Conservation (phyloP, 2,113 vertebrate genomes). For the Urocolius indicus region DNA sequence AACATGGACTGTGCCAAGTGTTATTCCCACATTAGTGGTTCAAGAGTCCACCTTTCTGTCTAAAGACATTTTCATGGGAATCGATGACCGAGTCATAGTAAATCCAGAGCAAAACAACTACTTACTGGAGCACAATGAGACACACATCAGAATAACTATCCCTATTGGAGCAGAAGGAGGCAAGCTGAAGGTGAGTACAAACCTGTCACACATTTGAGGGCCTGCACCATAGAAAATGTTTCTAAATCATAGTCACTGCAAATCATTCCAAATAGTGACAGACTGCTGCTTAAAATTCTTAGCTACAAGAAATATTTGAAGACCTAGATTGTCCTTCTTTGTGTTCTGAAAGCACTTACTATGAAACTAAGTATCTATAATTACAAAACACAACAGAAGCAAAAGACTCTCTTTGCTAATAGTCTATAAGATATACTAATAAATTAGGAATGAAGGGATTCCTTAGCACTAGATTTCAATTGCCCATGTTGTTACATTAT, state of each 20-base stretch:
- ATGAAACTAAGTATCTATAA: not conserved
- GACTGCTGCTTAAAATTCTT: not conserved
- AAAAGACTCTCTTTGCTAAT: not conserved
- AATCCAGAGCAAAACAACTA: constrained; percentile 61
- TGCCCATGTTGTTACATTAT: not conserved
- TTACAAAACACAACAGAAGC: not conserved
- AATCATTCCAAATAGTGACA: not conserved
- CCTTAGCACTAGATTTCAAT: not conserved
- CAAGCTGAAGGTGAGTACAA: constrained; percentile 36
- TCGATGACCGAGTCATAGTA: constrained; percentile 61
- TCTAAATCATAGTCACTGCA: not conserved
- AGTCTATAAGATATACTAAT: not conserved
- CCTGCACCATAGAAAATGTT: not conserved
- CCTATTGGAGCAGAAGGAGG: constrained; percentile 83
- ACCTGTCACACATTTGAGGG: not conserved
- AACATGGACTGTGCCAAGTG: constrained; percentile 81
- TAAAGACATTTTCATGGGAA: constrained; percentile 76
- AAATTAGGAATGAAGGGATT: not conserved
- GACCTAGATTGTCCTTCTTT: not conserved
- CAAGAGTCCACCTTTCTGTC: constrained; percentile 56
- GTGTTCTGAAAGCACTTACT: not conserved
- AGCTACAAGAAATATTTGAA: not conserved
- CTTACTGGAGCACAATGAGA: constrained; percentile 54
- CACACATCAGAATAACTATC: constrained; percentile 69
- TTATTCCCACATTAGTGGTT: constrained; percentile 76